Conservation (phyloP, 2,113 vertebrate species). For the Arizona elegans region DNA sequence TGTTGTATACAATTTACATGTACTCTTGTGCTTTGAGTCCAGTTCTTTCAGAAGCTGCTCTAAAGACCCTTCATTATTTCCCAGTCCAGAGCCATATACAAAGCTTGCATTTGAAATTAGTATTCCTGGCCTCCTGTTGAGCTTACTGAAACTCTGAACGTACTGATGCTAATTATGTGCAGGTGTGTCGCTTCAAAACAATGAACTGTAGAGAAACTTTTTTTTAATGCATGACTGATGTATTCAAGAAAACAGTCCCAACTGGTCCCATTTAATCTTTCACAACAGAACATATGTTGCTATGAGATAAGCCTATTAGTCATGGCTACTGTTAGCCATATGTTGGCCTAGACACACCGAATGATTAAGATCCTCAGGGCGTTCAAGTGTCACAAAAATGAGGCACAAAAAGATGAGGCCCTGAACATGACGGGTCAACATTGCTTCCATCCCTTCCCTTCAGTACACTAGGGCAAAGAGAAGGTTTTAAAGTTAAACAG, state of each 20-base stretch:
- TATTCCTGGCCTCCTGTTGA: background rate
- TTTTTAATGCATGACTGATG: slow-evolving; percentile 35
- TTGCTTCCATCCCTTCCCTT: background rate
- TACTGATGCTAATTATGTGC: background rate
- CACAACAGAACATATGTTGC: slow-evolving; percentile 40
- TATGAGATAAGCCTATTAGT: slow-evolving; percentile 38
- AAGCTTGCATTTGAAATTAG: background rate
- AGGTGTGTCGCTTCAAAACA: slow-evolving; percentile 30
- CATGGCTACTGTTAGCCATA: slow-evolving; percentile 41
- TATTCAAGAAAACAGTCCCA: slow-evolving; percentile 53
- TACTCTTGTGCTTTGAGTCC: background rate
- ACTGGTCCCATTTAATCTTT: slow-evolving; percentile 43
- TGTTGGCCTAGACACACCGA: slow-evolving; percentile 14
- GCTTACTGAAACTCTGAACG: slow-evolving; percentile 19
- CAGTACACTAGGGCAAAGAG: background rate
- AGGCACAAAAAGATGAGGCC: slow-evolving; percentile 28
- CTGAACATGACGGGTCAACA: background rate
- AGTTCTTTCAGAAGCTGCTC: background rate
- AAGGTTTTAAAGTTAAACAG: background rate
- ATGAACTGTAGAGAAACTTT: slow-evolving; percentile 25
- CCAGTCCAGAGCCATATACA: background rate
- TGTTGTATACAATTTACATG: background rate
- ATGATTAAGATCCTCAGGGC: slow-evolving; percentile 38
- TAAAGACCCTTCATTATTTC: background rate
- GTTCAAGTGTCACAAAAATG: slow-evolving; percentile 34